Percentiles rank a stretch among this genome's conserved stretches.
phyloP scores from a whole-genome alignment of 2,797 vertebrate species.

The Rhynchotus rufescens region DNA sequence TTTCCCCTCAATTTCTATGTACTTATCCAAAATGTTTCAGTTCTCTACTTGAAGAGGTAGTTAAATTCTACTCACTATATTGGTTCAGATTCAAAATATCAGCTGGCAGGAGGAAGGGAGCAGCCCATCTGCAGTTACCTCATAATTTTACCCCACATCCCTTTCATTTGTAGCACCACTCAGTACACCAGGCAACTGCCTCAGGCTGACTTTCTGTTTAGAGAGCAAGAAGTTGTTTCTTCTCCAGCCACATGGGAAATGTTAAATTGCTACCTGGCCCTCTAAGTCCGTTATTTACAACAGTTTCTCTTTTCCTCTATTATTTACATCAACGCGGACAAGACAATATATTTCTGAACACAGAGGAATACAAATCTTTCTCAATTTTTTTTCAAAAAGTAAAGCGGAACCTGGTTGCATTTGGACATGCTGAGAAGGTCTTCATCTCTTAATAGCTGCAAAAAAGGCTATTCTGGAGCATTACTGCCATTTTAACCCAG shows the following conservation, averaged over 20 bases:
- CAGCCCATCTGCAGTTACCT: not conserved
- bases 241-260: not conserved
- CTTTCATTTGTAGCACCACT: not conserved
- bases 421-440: not conserved
- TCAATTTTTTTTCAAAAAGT: not conserved
- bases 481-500: not conserved
- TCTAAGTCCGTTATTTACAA: not conserved
- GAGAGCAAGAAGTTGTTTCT: not conserved
- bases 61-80: not conserved
- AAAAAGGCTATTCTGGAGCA: not conserved
- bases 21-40: not conserved
- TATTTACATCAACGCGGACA: not conserved
- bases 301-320: not conserved
- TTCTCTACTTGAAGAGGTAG: not conserved
- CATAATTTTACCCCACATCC: not conserved
- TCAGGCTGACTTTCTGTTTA: not conserved
- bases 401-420: not conserved
- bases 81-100: not conserved
- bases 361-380: not conserved
- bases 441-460: not conserved
- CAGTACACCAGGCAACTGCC: not conserved
- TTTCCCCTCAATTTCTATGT: not conserved
- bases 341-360: not conserved
- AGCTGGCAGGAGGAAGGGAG: not conserved
- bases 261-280: not conserved